Conservation (phyloP, 1,140 invertebrate genomes). For the Camponotus pennsylvanicus region DNA sequence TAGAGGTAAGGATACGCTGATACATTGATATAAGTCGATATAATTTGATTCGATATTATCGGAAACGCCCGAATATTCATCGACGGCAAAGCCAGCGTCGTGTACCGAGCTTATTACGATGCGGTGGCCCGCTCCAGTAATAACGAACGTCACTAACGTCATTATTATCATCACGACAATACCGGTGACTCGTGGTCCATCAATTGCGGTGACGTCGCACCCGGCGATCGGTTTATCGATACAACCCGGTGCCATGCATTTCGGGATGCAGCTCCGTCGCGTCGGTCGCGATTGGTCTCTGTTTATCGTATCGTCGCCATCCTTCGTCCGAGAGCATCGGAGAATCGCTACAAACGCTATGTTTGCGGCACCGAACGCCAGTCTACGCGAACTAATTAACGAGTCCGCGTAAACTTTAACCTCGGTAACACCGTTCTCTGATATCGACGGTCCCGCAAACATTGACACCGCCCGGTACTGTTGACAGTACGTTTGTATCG, state of each 20-base stretch:
- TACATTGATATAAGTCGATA: not conserved
- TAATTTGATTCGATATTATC: slow-evolving; percentile 33
- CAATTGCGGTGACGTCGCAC: slow-evolving; percentile 59
- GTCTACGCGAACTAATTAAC: slow-evolving; percentile 66
- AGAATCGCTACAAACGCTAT: slow-evolving; percentile 56
- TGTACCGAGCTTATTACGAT: slow-evolving; percentile 67
- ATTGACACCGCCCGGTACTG: slow-evolving; percentile 2
- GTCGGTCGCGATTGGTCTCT: slow-evolving; percentile 27
- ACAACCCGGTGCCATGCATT: slow-evolving; percentile 22
- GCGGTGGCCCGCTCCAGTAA: slow-evolving; percentile 60
- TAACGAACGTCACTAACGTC: slow-evolving; percentile 74
- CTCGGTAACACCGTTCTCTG: not conserved
- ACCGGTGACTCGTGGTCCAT: slow-evolving; percentile 64
- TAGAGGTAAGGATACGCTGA: not conserved
- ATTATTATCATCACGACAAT: slow-evolving; percentile 72
- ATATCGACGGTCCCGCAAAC: slow-evolving; percentile 18
- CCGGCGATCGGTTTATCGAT: slow-evolving; percentile 46
- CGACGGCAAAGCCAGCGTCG: slow-evolving; percentile 9
- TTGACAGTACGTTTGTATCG: slow-evolving; percentile 2
- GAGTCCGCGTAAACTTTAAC: slow-evolving; percentile 22
- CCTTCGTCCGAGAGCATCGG: slow-evolving; percentile 44
- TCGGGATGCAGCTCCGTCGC: slow-evolving; percentile 11
- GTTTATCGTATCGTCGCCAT: slow-evolving; percentile 15
- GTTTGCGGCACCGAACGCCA: slow-evolving; percentile 51
- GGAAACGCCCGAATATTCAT: slow-evolving; percentile 70